Evolutionary conservation across 2,113 vertebrate genomes (phyloP), one percentile per base, ranked within the genome.

Genomic region (Dipodomys merriami): DNA sequence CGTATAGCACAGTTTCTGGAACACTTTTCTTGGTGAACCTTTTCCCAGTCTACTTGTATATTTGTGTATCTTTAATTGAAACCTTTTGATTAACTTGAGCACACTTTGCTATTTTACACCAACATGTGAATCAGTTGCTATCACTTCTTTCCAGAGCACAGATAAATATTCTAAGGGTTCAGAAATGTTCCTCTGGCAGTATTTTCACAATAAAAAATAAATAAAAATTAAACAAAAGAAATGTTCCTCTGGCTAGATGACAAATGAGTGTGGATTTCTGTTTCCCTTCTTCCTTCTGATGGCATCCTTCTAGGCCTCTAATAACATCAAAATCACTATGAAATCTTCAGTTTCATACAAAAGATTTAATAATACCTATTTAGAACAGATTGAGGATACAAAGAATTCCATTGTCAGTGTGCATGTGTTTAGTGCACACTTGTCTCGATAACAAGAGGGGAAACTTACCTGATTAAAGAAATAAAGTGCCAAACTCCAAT

Each of bases 1-100:
- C 22, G 69, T 67, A 95, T 95, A 93, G 80, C 27, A 46, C 49
- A 68, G 3, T 92, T 93, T 95, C 85, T 86, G 74, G 71, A 67
- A 86, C 1, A 3, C 29, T 39, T 5, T 83, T 80, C 20, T 25
- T 86, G 46, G 80, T 35, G 30, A 76, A 39, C 0, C 29, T 72
- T 89, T 62, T 20, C 60, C 22, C 1, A 30, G 16, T 83, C 22
- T 72, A 10, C 44, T 64, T 84, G 67, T 90, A 16, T 74, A 53
- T 69, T 91, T 93, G 44, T 33, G 7, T 65, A 71, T 88, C 86
- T 91, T 89, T 29, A 64, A 19, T 5, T 67, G 35, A 78, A 1
- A 13, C 53, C 23, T 8, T 73, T 89, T 25, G 6, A 57, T 49
- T 27, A 93, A 71, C 64, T 39, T 46, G 25, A 88, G 12, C 46